Evolutionary conservation across 2,113 vertebrate genomes (phyloP).

Genomic region (Mesoclemmys tuberculata): DNA sequence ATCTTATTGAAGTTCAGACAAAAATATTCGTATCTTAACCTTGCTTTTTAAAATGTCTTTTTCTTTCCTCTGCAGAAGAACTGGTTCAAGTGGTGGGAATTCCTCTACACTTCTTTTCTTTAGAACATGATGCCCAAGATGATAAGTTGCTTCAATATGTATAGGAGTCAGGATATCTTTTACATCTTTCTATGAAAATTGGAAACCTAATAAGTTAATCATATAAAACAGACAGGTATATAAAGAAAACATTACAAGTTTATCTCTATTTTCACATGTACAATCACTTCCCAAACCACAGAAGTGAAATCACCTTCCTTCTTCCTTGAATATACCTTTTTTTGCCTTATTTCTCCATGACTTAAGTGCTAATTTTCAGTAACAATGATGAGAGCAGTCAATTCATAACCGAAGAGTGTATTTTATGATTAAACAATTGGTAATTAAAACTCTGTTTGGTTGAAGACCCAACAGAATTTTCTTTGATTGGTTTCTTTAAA

Average conservation of each 20-base stretch:
- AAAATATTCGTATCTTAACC: constrained; percentile 70
- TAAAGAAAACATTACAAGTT: constrained; percentile 26
- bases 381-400: not conserved
- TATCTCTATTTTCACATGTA: not conserved
- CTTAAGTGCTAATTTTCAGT: not conserved
- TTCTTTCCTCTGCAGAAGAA: constrained; percentile 87
- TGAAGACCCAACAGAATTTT: not conserved
- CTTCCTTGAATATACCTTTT: not conserved
- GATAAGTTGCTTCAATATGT: constrained; percentile 86
- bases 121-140: constrained; percentile 79
- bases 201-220: constrained; percentile 69
- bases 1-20: not conserved
- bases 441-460: not conserved
- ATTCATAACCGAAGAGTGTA: not conserved
- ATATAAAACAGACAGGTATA: constrained; percentile 57
- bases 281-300: not conserved
- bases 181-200: constrained; percentile 88
- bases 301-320: not conserved
- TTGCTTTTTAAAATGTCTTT: constrained; percentile 82
- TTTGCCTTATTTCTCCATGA: not conserved
- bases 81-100: constrained; percentile 86
- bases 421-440: not conserved
- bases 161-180: constrained; percentile 92
- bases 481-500: not conserved
- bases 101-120: constrained; percentile 59